Evolutionary conservation across 1,140 invertebrate species (phyloP).

Genomic region (Calephelis nemesis): DNA sequence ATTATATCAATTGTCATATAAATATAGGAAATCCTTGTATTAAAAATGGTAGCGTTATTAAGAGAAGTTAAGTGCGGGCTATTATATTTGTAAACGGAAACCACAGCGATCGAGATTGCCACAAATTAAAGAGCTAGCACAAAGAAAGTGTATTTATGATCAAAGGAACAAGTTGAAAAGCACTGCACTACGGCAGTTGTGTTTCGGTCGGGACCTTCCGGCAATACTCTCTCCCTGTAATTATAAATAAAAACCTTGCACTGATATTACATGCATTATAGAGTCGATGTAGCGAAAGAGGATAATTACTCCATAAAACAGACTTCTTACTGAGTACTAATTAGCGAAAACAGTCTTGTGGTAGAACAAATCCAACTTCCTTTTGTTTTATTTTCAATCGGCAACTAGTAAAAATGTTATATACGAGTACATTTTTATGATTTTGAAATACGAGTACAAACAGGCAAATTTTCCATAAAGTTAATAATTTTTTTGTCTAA

Average conservation of each 20-base stretch:
- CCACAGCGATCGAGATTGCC: constrained; percentile 59
- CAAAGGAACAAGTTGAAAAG: constrained; percentile 54
- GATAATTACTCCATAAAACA: constrained; percentile 21
- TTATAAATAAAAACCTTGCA: constrained; percentile 59
- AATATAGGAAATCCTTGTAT: constrained; percentile 9
- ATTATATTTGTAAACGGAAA: constrained; percentile 47
- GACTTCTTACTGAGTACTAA: constrained; percentile 19
- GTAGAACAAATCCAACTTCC: no score
- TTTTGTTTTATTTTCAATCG: no score
- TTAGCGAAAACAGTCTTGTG: not conserved
- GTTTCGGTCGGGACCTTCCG: constrained; percentile 49
- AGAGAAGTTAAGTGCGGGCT: constrained; percentile 26
- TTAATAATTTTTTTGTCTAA: no score
- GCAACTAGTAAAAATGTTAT: no score
- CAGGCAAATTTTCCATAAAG: no score
- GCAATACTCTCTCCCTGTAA: constrained; percentile 56
- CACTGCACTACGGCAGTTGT: constrained; percentile 49
- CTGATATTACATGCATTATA: constrained; percentile 48
- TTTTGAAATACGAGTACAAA: no score
- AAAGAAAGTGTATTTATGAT: constrained; percentile 59
- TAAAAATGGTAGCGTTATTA: constrained; percentile 16
- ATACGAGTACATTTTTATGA: no score
- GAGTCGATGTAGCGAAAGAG: constrained; percentile 29
- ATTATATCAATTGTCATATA: no score
- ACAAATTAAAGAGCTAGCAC: constrained; percentile 59